A percentile compares a stretch with the other conserved stretches of the same genome.
These are phyloP conservation scores for Tigriopus californicus DNA, from an alignment of 2,888 invertebrate species.

Conservation along the genomic window DNA sequence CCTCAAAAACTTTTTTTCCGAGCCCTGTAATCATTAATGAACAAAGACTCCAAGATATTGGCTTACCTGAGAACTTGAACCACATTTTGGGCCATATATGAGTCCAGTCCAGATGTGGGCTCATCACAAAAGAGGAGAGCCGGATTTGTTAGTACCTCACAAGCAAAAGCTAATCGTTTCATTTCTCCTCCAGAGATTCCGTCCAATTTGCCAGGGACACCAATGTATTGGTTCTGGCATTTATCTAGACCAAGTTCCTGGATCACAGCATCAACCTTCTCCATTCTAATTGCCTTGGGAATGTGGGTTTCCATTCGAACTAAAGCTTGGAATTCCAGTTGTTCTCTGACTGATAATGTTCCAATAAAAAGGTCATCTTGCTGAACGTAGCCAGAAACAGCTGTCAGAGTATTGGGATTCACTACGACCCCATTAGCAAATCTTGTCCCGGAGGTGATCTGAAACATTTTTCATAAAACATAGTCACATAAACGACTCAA, in stretches of 20 bases:
- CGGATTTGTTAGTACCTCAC: conserved; percentile 87
- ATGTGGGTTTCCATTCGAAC: conserved; percentile 65
- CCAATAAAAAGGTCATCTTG: conserved; percentile 85
- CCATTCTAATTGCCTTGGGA: conserved; percentile 49
- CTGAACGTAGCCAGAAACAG: conserved; percentile 74
- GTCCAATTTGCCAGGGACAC: conserved; percentile 63
- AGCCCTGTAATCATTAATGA: neutral
- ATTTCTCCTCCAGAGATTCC: conserved; percentile 92
- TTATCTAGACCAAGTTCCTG: conserved; percentile 67
- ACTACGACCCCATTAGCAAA: conserved; percentile 57
- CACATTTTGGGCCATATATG: conserved; percentile 92
- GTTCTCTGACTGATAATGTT: conserved; percentile 69
- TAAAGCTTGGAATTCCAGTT: conserved; percentile 64
- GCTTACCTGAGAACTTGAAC: conserved; percentile 47
- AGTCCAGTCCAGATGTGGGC: conserved; percentile 88
- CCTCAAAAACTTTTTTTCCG: neutral
- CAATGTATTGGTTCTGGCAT: conserved; percentile 77
- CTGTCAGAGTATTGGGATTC: conserved; percentile 43
- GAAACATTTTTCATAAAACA: too few species aligned
- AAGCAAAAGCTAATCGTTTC: conserved; percentile 83
- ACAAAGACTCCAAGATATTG: too few species aligned
- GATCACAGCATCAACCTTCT: conserved; percentile 67
- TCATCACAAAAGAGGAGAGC: conserved; percentile 90
- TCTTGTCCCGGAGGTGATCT: conserved; percentile 21
- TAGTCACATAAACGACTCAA: too few species aligned